Conservation (phyloP, 2,113 vertebrate species). For the Sebastes schlegelii region DNA sequence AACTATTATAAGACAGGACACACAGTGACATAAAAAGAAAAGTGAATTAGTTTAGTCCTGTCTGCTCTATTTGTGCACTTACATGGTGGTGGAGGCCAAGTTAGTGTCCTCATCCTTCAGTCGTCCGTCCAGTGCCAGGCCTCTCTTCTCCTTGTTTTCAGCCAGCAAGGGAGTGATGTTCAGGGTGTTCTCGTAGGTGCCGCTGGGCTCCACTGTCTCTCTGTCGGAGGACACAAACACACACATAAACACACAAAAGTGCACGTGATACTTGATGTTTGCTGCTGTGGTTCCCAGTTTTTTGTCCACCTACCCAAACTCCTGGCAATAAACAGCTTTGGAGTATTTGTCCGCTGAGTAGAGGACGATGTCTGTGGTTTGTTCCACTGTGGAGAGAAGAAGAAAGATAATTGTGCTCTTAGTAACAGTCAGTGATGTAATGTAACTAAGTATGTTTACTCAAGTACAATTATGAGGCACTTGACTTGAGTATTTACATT, state of each 20-base stretch:
- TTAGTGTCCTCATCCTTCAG: conserved; percentile 95
- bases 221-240: conserved; percentile 67
- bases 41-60: neutral
- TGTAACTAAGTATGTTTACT: too few relatives aligned
- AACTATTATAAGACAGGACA: neutral
- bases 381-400: conserved; percentile 86
- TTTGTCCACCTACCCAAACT: conserved; percentile 86
- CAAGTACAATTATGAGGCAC: too few relatives aligned
- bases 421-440: neutral
- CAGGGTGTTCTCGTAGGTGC: conserved; percentile 85
- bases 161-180: conserved; percentile 82
- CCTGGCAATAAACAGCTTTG: conserved; percentile 86
- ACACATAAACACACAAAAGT: neutral
- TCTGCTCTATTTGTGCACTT: conserved; percentile 53
- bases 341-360: conserved; percentile 95
- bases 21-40: neutral
- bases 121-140: conserved; percentile 91
- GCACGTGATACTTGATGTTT: neutral
- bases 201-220: conserved; percentile 86
- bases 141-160: conserved; percentile 88
- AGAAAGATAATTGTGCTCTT: neutral
- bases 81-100: conserved; percentile 92
- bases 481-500: too few relatives aligned
- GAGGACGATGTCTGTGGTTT: conserved; percentile 92
- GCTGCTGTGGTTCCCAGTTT: neutral